phyloP scores from a whole-genome alignment of 1,140 invertebrate species.

The Lerema accius region DNA sequence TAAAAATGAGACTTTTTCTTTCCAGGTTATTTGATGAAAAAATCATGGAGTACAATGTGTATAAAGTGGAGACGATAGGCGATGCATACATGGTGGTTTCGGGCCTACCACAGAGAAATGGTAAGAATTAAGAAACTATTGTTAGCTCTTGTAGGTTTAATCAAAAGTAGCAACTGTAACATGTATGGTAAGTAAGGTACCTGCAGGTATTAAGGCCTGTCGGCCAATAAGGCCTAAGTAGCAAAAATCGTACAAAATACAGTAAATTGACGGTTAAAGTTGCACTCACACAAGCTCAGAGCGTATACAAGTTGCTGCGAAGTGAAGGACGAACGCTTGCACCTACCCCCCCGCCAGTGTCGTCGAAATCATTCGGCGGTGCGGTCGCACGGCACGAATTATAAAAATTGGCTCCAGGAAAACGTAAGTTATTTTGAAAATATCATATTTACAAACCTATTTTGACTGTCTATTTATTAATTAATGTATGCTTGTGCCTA shows the following conservation, averaged over 20 bases:
- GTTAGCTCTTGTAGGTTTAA: too few relatives aligned
- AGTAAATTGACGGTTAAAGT: conserved; percentile 24
- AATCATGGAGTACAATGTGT: conserved; percentile 90
- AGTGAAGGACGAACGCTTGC: conserved; percentile 8
- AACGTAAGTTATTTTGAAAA: conserved; percentile 14
- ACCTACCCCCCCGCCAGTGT: conserved; percentile 5
- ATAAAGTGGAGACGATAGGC: conserved; percentile 85
- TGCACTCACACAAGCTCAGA: conserved; percentile 25
- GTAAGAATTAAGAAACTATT: too few relatives aligned
- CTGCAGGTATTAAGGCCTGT: conserved; percentile 15
- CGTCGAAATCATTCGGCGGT: conserved; percentile 18
- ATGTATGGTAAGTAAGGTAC: conserved; percentile 16
- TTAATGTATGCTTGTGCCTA: conserved; percentile 24
- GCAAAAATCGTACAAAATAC: conserved; percentile 29
- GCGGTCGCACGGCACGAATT: conserved; percentile 21
- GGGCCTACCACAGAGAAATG: conserved; percentile 90
- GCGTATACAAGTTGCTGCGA: conserved; percentile 9
- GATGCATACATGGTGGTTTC: conserved; percentile 86
- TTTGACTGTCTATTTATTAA: conserved; percentile 24
- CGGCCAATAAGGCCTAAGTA: conserved; percentile 27
- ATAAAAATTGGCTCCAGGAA: conserved; percentile 5
- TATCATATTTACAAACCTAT: conserved; percentile 21
- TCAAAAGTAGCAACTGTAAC: too few relatives aligned
- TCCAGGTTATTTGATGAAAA: conserved; percentile 88
- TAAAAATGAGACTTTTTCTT: too few relatives aligned